A percentile compares a stretch with the other conserved stretches of the same genome.
phyloP scores from a whole-genome alignment of 2,113 vertebrate species.

The Etheostoma spectabile region DNA sequence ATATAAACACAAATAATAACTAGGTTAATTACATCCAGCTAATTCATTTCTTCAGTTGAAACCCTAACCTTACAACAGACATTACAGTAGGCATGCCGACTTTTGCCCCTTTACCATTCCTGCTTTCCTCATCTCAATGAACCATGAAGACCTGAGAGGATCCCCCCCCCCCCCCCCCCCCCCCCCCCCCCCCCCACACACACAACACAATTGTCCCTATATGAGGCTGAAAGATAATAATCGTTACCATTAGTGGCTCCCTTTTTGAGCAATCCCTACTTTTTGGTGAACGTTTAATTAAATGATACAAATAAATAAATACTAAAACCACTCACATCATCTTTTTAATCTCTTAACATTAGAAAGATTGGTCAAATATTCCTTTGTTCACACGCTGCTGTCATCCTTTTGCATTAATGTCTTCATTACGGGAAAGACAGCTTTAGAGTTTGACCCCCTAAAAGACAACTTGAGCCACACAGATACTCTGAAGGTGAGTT shows the following conservation, averaged over 20 bases:
- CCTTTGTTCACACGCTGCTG: neutral
- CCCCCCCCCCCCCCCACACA: no score
- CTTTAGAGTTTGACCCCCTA: neutral
- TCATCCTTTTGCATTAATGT: neutral
- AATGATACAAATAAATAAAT: neutral
- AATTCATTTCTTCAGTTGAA: neutral
- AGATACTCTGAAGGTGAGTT: neutral
- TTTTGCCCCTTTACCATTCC: neutral
- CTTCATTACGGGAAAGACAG: neutral
- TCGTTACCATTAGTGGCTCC: neutral
- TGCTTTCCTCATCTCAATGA: constrained; percentile 11
- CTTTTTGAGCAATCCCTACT: neutral
- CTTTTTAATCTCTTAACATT: neutral
- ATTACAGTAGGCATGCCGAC: neutral
- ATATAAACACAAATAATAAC: neutral
- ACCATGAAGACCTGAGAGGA: neutral
- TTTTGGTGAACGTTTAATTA: constrained; percentile 2
- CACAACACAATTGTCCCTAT: neutral
- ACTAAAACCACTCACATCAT: neutral
- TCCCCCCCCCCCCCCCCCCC: no score
- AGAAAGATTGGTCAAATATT: constrained; percentile 2
- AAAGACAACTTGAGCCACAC: neutral
- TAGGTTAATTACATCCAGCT: neutral
- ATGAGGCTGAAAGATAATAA: neutral
- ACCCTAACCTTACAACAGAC: constrained; percentile 4